Evolutionary conservation across 2,113 vertebrate species (phyloP).

Genomic region (Eptatretus burgeri): DNA sequence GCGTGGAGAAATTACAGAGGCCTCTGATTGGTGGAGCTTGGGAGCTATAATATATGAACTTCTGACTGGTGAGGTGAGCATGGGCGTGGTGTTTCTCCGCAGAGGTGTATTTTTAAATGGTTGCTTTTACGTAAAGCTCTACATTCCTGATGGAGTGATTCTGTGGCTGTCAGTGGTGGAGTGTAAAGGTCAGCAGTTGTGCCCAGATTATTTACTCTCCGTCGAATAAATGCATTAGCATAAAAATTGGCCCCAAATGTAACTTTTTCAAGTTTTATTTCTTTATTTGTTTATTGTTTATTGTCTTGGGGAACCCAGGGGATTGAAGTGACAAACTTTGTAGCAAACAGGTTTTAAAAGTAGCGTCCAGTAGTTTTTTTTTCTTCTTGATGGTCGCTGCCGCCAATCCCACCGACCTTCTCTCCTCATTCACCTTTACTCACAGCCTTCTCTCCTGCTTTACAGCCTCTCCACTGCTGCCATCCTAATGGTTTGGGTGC

Average conservation of each 20-base stretch:
- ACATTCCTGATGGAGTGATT: too few species aligned
- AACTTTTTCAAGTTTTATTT: too few species aligned
- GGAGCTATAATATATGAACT: conserved; percentile 62
- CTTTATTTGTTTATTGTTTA: too few species aligned
- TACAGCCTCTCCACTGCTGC: conserved; percentile 47
- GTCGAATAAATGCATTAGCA: too few species aligned
- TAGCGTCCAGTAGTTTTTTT: too few species aligned
- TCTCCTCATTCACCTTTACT: background rate
- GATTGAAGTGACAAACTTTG: background rate
- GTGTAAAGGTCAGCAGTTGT: too few species aligned
- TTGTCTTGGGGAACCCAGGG: too few species aligned
- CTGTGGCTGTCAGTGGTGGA: too few species aligned
- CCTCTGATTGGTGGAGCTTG: conserved; percentile 92
- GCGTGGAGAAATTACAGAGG: conserved; percentile 38
- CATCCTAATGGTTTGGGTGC: conserved; percentile 57
- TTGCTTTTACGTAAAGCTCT: background rate
- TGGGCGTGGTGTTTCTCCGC: background rate
- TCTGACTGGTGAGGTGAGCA: conserved; percentile 48
- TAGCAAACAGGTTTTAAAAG: background rate
- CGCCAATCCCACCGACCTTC: background rate
- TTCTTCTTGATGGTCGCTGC: background rate
- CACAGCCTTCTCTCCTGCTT: conserved; percentile 11
- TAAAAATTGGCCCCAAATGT: too few species aligned
- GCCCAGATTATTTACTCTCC: too few species aligned
- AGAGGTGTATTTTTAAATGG: background rate